Evolutionary conservation across 2,888 invertebrate species (phyloP), one percentile per base, ranked within the genome.

Genomic region (Pristionchus maxplancki): DNA sequence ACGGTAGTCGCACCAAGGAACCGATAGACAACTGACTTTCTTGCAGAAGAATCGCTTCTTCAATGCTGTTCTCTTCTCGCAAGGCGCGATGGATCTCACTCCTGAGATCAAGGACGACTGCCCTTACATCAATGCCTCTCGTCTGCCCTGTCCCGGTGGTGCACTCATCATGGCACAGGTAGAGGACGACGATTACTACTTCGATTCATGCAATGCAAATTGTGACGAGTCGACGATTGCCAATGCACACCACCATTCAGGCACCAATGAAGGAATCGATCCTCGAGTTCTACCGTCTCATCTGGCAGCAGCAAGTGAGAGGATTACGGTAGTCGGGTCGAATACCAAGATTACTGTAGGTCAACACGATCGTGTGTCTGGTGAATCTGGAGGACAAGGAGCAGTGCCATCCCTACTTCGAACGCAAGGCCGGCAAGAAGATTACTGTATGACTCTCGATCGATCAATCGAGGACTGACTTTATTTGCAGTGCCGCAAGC

Each of bases 381-480:
- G 44, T 48, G 48, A 48, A 86, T 31, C 37, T 71, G 64, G 48
- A 40, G 24, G n/a, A 86, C 71, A 64, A 71, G 44, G 71, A 67
- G 20, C 24, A 86, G 4, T 86, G 64, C 40, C 5, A 9, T 20
- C 86, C 64, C 13, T 86, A 86, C 86, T 86, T 86, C n/a, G 71
- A 86, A 31, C 37, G 40, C 40, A 86, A 86, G 37, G 67, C 48
- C 31, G 86, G 86, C 40, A 86, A 86, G 50, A 86, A 86, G 86
- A 86, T 20, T 48, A 86, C 48, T 67, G 86, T 71, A 20, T 34
- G 9, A 15, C 31, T 13, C 37, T n/a, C 31, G 31, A 20, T 37
- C 17, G 9, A n/a, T 5, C 34, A 31, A 44, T 74, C 44, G 74
- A 74, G 20, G 20, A 74, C 74, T 37, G 74, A 40, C 37, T 74